phyloP scores from a whole-genome alignment of 2,113 vertebrate species.

The Abramis brama region DNA sequence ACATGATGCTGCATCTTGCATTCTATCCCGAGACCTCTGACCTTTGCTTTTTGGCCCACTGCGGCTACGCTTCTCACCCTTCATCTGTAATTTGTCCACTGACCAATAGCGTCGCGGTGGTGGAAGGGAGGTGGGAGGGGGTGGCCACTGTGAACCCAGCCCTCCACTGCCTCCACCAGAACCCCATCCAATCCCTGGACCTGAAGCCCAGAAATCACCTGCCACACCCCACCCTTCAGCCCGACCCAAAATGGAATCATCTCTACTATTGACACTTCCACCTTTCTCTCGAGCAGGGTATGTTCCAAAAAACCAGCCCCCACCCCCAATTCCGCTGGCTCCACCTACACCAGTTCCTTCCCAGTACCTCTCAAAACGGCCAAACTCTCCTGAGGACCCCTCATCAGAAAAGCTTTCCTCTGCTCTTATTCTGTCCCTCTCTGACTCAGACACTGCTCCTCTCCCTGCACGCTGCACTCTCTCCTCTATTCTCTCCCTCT shows the following conservation, averaged over 20 bases:
- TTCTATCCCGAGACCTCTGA: constrained; percentile 73
- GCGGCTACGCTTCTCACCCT: constrained; percentile 81
- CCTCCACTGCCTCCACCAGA: constrained; percentile 78
- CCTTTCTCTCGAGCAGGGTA: constrained; percentile 86
- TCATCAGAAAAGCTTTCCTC: constrained; percentile 81
- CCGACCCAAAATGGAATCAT: constrained; percentile 76
- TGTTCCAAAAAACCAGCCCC: constrained; percentile 86
- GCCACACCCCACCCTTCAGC: constrained; percentile 73
- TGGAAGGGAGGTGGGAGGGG: constrained; percentile 77
- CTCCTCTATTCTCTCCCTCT: constrained; percentile 63
- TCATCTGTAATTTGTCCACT: constrained; percentile 88
- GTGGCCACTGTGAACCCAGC: constrained; percentile 76
- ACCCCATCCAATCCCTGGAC: constrained; percentile 76
- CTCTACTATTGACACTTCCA: constrained; percentile 79
- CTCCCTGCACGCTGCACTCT: constrained; percentile 68
- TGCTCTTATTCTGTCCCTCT: constrained; percentile 71
- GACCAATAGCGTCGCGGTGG: constrained; percentile 88
- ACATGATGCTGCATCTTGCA: constrained; percentile 74
- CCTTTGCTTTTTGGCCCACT: constrained; percentile 77
- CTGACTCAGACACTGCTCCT: constrained; percentile 78
- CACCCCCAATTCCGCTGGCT: constrained; percentile 74
- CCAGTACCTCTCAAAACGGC: constrained; percentile 85
- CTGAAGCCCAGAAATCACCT: constrained; percentile 76
- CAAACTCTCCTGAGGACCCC: constrained; percentile 79
- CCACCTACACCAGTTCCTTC: constrained; percentile 76